Conservation (phyloP, 2,888 invertebrate species). For the Actias luna region DNA sequence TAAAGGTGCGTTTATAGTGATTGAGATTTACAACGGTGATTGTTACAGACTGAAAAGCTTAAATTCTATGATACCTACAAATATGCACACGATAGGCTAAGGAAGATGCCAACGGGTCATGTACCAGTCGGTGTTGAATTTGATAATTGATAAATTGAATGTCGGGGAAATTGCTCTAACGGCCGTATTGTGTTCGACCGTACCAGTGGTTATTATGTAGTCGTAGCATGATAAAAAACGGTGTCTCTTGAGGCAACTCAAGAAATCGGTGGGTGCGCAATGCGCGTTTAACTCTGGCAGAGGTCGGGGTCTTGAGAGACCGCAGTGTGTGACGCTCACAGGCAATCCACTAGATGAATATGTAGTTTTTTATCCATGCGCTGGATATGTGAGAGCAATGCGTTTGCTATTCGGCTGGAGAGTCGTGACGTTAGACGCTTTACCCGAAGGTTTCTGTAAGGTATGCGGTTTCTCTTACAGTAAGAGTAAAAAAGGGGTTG, state of each 20-base stretch:
- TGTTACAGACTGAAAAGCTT: slow-evolving; percentile 21
- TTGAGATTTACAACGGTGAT: slow-evolving; percentile 26
- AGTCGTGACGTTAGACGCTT: neutral
- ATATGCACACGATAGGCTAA: slow-evolving; percentile 27
- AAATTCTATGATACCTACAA: slow-evolving; percentile 27
- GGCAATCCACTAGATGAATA: neutral
- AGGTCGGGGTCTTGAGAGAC: neutral
- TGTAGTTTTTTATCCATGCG: neutral
- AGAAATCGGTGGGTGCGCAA: slow-evolving; percentile 1
- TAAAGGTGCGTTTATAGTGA: slow-evolving; percentile 26
- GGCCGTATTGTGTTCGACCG: neutral
- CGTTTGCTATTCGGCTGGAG: neutral
- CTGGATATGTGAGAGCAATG: neutral
- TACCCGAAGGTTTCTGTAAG: neutral
- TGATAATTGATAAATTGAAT: neutral
- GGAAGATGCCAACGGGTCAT: neutral
- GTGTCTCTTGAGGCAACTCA: neutral
- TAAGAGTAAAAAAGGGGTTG: neutral
- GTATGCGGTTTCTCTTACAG: neutral
- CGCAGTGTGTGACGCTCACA: neutral
- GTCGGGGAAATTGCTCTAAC: neutral
- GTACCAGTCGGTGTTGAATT: slow-evolving; percentile 4
- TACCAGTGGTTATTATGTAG: slow-evolving; percentile 1
- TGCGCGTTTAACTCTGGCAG: neutral
- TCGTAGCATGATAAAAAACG: neutral